phyloP scores from a whole-genome alignment of 1,140 invertebrate species.

The Drosophila yakuba region DNA sequence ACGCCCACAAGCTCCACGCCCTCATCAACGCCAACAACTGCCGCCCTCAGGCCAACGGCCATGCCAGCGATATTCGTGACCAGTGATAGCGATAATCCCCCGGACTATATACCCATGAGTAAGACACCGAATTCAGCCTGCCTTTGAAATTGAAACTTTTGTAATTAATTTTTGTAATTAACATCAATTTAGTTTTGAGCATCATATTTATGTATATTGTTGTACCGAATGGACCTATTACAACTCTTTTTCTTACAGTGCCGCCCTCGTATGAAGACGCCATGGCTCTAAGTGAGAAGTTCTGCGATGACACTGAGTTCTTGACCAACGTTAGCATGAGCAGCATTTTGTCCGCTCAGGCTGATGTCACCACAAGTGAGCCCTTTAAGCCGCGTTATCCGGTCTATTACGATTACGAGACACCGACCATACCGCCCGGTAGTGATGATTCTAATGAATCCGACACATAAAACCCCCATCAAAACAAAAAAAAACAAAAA shows the following conservation, averaged over 20 bases:
- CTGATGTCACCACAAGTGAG: conserved; percentile 75
- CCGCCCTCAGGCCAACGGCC: conserved; percentile 62
- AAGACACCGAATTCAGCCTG: conserved; percentile 4
- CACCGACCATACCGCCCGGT: conserved; percentile 84
- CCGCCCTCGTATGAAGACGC: conserved; percentile 83
- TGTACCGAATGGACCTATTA: no score
- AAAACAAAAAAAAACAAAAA: conserved; percentile 30
- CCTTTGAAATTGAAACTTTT: no score
- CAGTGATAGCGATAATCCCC: conserved; percentile 80
- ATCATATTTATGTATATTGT: no score
- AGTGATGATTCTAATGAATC: conserved; percentile 84
- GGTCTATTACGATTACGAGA: conserved; percentile 84
- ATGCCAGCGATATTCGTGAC: conserved; percentile 76
- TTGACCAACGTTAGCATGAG: conserved; percentile 82
- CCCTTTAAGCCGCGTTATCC: conserved; percentile 83
- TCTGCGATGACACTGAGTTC: conserved; percentile 79
- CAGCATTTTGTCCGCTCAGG: conserved; percentile 78
- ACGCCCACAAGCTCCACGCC: conserved; percentile 51
- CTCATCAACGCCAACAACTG: conserved; percentile 73
- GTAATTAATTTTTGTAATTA: no score
- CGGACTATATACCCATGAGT: conserved; percentile 84
- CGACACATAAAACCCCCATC: conserved; percentile 66
- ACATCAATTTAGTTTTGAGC: no score
- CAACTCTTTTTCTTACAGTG: conserved; percentile 43
- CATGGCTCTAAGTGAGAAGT: conserved; percentile 83